phyloP scores from a whole-genome alignment of 2,888 invertebrate genomes.

The Laothoe populi region DNA sequence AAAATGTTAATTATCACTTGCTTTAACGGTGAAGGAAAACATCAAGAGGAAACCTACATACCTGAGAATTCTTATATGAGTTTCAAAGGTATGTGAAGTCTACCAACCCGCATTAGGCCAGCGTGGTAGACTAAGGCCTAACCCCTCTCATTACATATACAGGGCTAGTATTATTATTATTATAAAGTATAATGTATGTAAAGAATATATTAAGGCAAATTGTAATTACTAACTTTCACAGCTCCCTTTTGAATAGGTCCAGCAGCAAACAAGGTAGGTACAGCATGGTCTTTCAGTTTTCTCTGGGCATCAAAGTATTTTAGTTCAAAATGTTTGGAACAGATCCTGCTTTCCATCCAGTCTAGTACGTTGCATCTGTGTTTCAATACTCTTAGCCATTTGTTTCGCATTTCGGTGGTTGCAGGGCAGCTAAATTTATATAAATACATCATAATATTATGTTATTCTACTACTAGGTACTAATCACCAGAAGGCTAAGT shows the following conservation, averaged over 20 bases:
- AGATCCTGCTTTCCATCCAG: constrained; percentile 69
- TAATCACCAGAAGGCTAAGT: no score
- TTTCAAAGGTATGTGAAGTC: no score
- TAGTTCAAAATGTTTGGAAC: constrained; percentile 73
- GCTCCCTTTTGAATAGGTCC: neutral
- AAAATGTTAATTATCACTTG: no score
- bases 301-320: constrained; percentile 67
- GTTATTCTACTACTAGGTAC: neutral
- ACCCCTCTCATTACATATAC: no score
- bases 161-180: no score
- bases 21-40: no score
- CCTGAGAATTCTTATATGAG: no score
- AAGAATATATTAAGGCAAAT: no score
- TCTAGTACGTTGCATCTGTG: constrained; percentile 65
- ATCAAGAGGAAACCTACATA: no score
- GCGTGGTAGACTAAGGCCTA: no score
- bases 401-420: constrained; percentile 62
- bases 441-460: constrained; percentile 20
- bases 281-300: constrained; percentile 62
- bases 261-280: constrained; percentile 65
- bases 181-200: no score
- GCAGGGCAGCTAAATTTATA: constrained; percentile 61
- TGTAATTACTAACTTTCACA: constrained; percentile 46
- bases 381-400: constrained; percentile 67
- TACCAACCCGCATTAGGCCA: no score